phyloP scores from a whole-genome alignment of 1,140 invertebrate genomes.

The Sminthurinus signatus region DNA sequence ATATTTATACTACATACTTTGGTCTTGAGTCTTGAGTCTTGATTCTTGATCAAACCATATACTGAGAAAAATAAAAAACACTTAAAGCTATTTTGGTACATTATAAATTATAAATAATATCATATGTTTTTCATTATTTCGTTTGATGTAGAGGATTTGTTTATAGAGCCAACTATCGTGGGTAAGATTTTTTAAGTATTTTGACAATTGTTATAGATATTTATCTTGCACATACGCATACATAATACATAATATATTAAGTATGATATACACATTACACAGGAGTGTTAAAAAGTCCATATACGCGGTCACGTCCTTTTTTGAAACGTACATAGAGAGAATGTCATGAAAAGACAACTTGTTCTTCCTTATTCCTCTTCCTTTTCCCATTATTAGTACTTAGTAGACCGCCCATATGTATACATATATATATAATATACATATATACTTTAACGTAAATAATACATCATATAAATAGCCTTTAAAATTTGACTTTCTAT shows the following conservation, averaged over 20 bases:
- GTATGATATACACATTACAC: not conserved
- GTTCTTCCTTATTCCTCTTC: not conserved
- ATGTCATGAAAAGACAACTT: not conserved
- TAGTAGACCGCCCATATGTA: not conserved
- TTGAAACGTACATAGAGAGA: not conserved
- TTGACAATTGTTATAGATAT: not conserved
- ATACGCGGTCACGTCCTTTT: not conserved
- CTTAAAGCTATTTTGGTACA: no score
- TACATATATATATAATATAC: not conserved
- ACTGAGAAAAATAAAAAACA: no score
- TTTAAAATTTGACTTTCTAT: not conserved
- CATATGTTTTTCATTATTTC: no score
- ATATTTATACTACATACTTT: no score
- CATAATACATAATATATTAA: not conserved
- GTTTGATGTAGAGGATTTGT: constrained; percentile 46
- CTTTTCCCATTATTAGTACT: not conserved
- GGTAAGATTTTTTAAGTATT: constrained; percentile 47
- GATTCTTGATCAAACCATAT: no score
- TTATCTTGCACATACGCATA: not conserved
- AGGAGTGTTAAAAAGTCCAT: not conserved
- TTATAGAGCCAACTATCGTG: constrained; percentile 50
- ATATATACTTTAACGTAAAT: not conserved
- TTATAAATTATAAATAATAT: no score
- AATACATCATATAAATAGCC: not conserved
- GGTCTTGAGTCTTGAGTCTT: no score